These are phyloP conservation scores for Virgularia gustaviana DNA, from an alignment of 92 coral and sea anemone species.

Conservation along the genomic window DNA sequence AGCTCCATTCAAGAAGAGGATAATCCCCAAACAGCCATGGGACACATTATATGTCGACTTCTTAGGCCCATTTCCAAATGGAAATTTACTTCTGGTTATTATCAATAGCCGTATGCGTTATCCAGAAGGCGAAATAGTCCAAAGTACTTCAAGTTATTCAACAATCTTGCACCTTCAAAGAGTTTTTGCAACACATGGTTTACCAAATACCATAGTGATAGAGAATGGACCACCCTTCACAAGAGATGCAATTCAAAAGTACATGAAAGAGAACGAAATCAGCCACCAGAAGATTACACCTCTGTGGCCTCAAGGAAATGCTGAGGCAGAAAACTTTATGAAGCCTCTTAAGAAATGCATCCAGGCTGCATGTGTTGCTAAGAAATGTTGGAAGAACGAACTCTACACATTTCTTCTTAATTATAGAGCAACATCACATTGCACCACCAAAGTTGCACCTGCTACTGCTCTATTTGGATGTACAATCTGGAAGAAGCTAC, in stretches of 20 bases:
- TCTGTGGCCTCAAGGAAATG: slow-evolving; percentile 18
- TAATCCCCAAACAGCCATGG: slow-evolving; percentile 20
- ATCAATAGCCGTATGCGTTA: slow-evolving; percentile 18
- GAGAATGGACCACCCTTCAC: slow-evolving; percentile 27
- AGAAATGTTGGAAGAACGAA: slow-evolving; percentile 14
- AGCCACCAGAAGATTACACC: slow-evolving; percentile 21
- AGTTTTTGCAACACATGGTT: slow-evolving; percentile 5
- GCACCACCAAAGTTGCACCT: slow-evolving; percentile 10
- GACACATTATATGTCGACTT: slow-evolving; percentile 21
- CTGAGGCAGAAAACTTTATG: slow-evolving; percentile 23
- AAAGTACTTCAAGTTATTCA: neutral
- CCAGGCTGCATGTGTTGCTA: slow-evolving; percentile 4
- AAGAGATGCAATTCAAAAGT: neutral
- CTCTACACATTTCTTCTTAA: neutral
- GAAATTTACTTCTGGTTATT: slow-evolving; percentile 7
- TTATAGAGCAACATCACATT: slow-evolving; percentile 5
- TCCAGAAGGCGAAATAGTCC: slow-evolving; percentile 11
- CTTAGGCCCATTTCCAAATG: slow-evolving; percentile 2
- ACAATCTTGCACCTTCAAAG: neutral
- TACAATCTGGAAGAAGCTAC: neutral
- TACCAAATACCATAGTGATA: neutral
- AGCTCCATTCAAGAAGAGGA: neutral
- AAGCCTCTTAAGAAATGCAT: slow-evolving; percentile 13
- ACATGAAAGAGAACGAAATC: neutral
- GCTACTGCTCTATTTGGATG: slow-evolving; percentile 8